phyloP scores from a whole-genome alignment of 1,140 invertebrate species.

The Nylanderia fulva region DNA sequence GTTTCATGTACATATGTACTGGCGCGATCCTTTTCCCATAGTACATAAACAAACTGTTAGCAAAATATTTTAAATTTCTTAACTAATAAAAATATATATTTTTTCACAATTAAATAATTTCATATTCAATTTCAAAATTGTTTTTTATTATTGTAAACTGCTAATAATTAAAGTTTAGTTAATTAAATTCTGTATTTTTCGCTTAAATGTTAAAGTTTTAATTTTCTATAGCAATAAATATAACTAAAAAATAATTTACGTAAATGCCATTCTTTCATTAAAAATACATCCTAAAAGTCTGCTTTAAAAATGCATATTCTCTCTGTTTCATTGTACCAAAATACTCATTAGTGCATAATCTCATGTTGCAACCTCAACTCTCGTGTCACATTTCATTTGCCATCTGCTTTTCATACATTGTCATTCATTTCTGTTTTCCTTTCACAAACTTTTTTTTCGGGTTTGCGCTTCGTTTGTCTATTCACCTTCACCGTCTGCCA shows the following conservation, averaged over 20 bases:
- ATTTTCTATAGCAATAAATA: not conserved
- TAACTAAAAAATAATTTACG: constrained; percentile 29
- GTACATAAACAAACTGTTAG: not conserved
- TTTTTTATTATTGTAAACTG: not conserved
- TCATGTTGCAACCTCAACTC: constrained; percentile 21
- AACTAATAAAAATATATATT: not conserved
- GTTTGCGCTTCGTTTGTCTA: constrained; percentile 18
- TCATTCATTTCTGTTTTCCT: constrained; percentile 12
- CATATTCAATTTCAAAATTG: not conserved
- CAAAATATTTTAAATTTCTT: constrained; percentile 13
- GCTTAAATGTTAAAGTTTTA: not conserved
- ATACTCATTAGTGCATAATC: not conserved
- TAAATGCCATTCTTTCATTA: constrained; percentile 7
- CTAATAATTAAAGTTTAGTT: not conserved
- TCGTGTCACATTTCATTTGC: not conserved
- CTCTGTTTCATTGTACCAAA: constrained; percentile 17
- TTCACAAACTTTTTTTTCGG: constrained; percentile 54
- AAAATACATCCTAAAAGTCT: constrained; percentile 26
- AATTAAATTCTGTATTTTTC: not conserved
- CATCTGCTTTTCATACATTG: not conserved
- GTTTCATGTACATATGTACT: not conserved
- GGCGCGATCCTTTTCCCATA: not conserved
- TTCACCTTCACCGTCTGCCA: constrained; percentile 44
- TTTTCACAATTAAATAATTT: not conserved
- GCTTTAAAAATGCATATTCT: not conserved